Base-by-base conservation (phyloP, 2,888 invertebrate species). In the Meteorus cinctellus region DNA sequence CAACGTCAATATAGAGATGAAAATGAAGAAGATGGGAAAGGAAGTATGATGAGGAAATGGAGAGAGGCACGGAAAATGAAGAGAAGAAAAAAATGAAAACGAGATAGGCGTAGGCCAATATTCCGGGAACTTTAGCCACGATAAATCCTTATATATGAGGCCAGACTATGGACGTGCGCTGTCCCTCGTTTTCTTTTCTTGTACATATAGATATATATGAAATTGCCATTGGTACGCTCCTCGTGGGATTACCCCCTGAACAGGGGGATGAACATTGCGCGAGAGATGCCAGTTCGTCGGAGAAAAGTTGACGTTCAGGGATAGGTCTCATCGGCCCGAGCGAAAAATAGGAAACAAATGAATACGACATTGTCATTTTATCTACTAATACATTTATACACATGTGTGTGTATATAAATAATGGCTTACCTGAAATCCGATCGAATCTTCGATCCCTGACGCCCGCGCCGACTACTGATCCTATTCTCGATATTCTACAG, bases 131-230 rank as follows among this genome's bases (percentile, higher is more conserved):
- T 89, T 89, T 68, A 89, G 86, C 87, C 84, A 87, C 87, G 88
- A 89, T 89, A 89, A 89, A 89, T 89, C 88, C 88, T 88, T 88
- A 88, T 89, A 88, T 89, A 89, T 88, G 89, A 87, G 88, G 86
- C 87, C 86, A 84, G 86, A 85, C 84, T 84, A 83, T 82, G 84
- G 84, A 85, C 83, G 41, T 41, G 84, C 68, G 68, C 70, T 74
- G 67, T 76, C 78, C 73, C 74, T 75, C 76, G 60, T 51, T 29
- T 55, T 67, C 66, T 71, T 19, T 69, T 63, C 6, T 63, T 59
- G 19, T 59, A 51, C 65, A 16, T 63, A 48, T 55, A 14, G 55
- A 31, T 60, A 86, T 86, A 87, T 88, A 87, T 88, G 85, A 87
- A 88, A 87, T 86, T 86, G 85, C 86, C 84, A 82, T 82, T 83